These are phyloP conservation scores for Pterocles burchelli DNA, from an alignment of 2,113 vertebrate species.

Conservation along the genomic window DNA sequence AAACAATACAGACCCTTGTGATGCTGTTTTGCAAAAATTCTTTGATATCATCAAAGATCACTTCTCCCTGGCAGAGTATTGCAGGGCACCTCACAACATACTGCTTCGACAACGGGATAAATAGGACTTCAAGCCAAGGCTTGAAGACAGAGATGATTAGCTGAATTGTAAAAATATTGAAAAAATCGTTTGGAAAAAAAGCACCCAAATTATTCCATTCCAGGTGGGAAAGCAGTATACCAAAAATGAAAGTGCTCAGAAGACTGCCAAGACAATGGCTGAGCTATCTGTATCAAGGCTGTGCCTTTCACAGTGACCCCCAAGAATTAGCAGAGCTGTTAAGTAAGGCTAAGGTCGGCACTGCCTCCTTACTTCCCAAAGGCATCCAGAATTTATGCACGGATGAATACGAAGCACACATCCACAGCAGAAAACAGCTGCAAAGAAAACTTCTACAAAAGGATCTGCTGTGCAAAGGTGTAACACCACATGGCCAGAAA, in stretches of 20 bases:
- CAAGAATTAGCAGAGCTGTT: not conserved
- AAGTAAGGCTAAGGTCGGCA: not conserved
- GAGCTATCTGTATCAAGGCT: not conserved
- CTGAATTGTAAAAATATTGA: not conserved
- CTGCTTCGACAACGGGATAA: not conserved
- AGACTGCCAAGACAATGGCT: not conserved
- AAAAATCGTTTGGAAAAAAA: not conserved
- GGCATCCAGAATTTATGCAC: not conserved
- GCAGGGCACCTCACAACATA: not conserved
- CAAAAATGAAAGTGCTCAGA: not conserved
- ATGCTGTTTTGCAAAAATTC: not conserved
- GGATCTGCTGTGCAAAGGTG: not conserved
- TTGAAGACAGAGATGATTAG: not conserved
- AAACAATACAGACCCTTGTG: not conserved
- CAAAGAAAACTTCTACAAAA: not conserved
- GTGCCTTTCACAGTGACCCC: not conserved
- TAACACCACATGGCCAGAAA: not conserved
- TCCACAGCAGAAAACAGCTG: not conserved
- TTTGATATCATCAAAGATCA: not conserved
- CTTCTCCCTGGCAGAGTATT: not conserved
- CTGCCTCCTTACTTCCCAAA: not conserved
- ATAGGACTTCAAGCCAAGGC: not conserved
- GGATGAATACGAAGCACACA: rapidly evolving
- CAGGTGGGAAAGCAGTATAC: not conserved
- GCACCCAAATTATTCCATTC: not conserved